Percentiles rank a stretch among this genome's conserved stretches.
Conservation (phyloP, 2,888 invertebrate genomes). For the Campopleginae sp. region DNA sequence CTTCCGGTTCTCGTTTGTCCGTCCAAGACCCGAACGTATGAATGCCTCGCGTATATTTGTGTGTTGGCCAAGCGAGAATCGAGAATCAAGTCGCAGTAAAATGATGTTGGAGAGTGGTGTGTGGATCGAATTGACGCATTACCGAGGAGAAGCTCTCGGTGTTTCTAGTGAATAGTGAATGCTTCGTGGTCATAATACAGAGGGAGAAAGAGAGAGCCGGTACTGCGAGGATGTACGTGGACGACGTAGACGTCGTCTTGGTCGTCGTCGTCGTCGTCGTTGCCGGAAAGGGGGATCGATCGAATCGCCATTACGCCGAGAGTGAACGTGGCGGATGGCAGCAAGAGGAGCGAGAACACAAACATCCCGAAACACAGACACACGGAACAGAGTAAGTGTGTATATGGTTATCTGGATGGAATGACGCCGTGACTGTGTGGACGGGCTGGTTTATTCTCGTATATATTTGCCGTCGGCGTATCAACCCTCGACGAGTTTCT, state of each 20-base stretch:
- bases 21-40: neutral
- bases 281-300: constrained; percentile 78
- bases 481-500: constrained; percentile 78
- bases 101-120: constrained; percentile 31
- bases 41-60: neutral
- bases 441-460: constrained; percentile 80
- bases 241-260: constrained; percentile 66
- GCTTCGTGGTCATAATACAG: constrained; percentile 67
- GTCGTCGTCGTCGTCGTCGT: constrained; percentile 56
- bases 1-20: constrained; percentile 59
- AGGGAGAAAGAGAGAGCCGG: constrained; percentile 56
- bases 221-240: constrained; percentile 81
- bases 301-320: constrained; percentile 83
- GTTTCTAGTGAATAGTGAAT: constrained; percentile 62
- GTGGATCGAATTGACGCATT: constrained; percentile 33
- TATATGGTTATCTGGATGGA: constrained; percentile 77
- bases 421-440: constrained; percentile 80
- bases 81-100: constrained; percentile 23
- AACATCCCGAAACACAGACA: constrained; percentile 2
- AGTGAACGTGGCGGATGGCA: constrained; percentile 71
- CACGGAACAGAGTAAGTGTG: neutral
- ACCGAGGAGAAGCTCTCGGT: constrained; percentile 2
- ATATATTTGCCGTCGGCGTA: constrained; percentile 81
- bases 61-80: neutral
- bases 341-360: constrained; percentile 46